Percentiles rank a stretch among this genome's conserved stretches.
Evolutionary conservation across 2,797 vertebrate genomes (phyloP).

Genomic region (Gymnoscopelus microlampas): DNA sequence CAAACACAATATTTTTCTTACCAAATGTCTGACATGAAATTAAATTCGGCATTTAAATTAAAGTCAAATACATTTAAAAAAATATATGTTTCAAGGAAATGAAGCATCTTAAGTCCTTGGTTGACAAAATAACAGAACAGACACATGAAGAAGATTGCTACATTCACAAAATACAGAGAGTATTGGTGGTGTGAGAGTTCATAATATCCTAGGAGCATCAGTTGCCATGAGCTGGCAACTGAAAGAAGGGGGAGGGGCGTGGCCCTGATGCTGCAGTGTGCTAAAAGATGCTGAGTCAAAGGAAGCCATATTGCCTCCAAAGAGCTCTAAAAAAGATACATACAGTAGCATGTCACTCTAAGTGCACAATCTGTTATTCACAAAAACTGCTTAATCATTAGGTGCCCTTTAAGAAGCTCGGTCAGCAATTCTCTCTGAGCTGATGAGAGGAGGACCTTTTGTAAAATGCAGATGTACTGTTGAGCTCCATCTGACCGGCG

Average conservation of each 20-base stretch:
- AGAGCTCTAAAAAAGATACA: conserved; percentile 16
- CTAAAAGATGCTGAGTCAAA: conserved; percentile 67
- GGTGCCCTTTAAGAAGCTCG: conserved; percentile 21
- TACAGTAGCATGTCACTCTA: neutral
- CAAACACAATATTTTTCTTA: too few relatives aligned
- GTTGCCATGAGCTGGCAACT: conserved; percentile 49
- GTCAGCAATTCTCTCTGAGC: neutral
- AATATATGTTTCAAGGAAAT: too few relatives aligned
- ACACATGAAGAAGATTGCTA: too few relatives aligned
- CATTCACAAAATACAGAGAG: neutral
- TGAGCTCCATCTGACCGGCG: conserved; percentile 26
- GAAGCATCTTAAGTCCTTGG: too few relatives aligned
- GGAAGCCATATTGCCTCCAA: conserved; percentile 13
- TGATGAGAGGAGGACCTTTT: conserved; percentile 5
- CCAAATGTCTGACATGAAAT: too few relatives aligned
- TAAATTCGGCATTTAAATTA: too few relatives aligned
- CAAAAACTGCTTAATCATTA: conserved; percentile 23
- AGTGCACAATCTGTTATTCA: conserved; percentile 1
- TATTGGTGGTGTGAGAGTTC: conserved; percentile 13
- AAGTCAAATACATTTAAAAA: too few relatives aligned
- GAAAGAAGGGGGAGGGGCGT: conserved; percentile 24
- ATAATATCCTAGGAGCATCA: conserved; percentile 39
- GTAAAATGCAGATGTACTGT: conserved; percentile 17
- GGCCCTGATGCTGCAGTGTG: conserved; percentile 48
- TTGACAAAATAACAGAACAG: too few relatives aligned